Evolutionary conservation across 2,888 invertebrate species (phyloP), one percentile per base, ranked within the genome.

Genomic region (Napeogenes sylphis): DNA sequence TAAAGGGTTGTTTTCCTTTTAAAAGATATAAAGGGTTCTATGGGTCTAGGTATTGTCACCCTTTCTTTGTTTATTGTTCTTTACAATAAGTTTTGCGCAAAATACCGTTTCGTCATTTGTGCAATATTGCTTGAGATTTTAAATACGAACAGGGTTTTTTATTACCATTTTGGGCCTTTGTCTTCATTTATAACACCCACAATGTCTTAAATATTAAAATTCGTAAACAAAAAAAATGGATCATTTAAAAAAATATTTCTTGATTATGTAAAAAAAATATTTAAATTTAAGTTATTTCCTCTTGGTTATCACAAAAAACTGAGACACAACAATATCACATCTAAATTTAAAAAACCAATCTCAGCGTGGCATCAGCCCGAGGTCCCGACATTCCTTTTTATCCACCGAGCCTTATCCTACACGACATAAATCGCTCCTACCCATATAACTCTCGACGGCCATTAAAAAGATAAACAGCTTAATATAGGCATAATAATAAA

Each of bases 391-490:
- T 87, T 86, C 86, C 77, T 83, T 74, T 79, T 80, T 83, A 82
- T 86, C 83, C 83, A 82, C 81, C 77, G 64, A 73, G 76, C 79
- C 85, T 87, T 87, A 89, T 87, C 87, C 88, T 78, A 75, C 79
- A 77, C 76, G 73, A 75, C 82, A 87, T 90, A 90, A 90, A 90
- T 89, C 87, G 79, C 67, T 67, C 70, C 84, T 81, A 87, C 89
- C 89, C 89, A 74, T 84, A 89, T 90, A 90, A 89, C 87, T 90
- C 90, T 86, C 77, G 68, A 63, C 62, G 76, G 68, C 87, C 89
- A 90, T 90, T 90, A 90, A 87, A 88, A 89, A 90, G 90, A 90
- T 90, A 90, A 88, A 89, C 87, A 88, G 88, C 90, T 90, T 90
- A 89, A 90, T 90, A 88, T 87, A 89, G 83, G 85, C 82, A 90